phyloP scores from a whole-genome alignment of 1,140 invertebrate species.

The Apolygus lucorum region DNA sequence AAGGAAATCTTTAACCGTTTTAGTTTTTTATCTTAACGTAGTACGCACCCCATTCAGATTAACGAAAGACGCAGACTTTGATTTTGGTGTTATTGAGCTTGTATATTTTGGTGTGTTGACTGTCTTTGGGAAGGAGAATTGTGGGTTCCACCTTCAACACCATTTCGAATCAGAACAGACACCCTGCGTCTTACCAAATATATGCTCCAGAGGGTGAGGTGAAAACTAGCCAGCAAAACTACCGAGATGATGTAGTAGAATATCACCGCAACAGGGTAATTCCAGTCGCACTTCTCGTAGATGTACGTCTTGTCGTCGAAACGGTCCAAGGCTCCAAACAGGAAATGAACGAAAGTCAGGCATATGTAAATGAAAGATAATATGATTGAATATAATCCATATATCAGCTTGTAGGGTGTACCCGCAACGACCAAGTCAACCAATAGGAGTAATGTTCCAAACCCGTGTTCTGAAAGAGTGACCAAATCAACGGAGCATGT shows the following conservation, averaged over 20 bases:
- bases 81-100: too few relatives aligned
- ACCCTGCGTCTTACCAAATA: not conserved
- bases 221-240: not conserved
- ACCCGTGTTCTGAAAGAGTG: not conserved
- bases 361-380: not conserved
- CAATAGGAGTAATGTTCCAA: not conserved
- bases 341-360: not conserved
- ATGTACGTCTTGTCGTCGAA: not conserved
- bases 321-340: not conserved
- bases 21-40: too few relatives aligned
- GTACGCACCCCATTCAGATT: too few relatives aligned
- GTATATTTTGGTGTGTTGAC: too few relatives aligned
- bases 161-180: too few relatives aligned
- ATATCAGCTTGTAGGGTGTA: not conserved
- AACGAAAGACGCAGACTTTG: too few relatives aligned
- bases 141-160: too few relatives aligned
- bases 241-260: not conserved
- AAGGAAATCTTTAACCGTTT: too few relatives aligned
- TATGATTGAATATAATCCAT: not conserved
- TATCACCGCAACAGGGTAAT: not conserved
- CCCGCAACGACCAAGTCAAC: not conserved
- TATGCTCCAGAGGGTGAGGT: not conserved
- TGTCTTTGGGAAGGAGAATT: too few relatives aligned
- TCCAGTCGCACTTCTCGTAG: not conserved
- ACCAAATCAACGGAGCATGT: not conserved